Evolutionary conservation across 2,888 invertebrate species (phyloP).

Genomic region (Exocentrus adspersus): DNA sequence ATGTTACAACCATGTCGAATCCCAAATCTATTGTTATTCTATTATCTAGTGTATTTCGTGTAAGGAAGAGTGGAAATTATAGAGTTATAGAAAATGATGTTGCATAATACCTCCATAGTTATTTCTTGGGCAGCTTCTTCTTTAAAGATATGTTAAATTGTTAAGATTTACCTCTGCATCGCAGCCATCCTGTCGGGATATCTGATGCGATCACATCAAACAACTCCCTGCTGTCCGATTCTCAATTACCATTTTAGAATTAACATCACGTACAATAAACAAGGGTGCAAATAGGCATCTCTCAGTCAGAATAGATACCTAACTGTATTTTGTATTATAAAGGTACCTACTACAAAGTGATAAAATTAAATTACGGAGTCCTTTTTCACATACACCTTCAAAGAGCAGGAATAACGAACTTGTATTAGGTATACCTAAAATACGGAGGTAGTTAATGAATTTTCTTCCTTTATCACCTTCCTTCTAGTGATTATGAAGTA

Average conservation of each 20-base stretch:
- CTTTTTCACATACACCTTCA: slow-evolving; percentile 11
- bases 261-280: slow-evolving; percentile 3
- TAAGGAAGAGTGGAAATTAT: too few species aligned
- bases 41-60: too few species aligned
- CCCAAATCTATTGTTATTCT: too few species aligned
- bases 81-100: too few species aligned
- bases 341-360: neutral
- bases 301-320: neutral
- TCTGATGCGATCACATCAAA: too few species aligned
- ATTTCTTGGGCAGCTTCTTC: too few species aligned
- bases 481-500: neutral
- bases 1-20: too few species aligned
- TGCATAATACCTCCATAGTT: too few species aligned
- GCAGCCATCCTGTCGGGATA: too few species aligned
- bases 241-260: slow-evolving; percentile 2
- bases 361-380: slow-evolving; percentile 11
- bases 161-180: too few species aligned
- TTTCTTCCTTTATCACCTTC: neutral
- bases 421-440: neutral
- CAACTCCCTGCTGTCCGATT: too few species aligned
- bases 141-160: too few species aligned
- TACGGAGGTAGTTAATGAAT: neutral
- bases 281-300: slow-evolving; percentile 8
- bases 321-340: neutral
- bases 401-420: slow-evolving; percentile 4